Evolutionary conservation across 2,888 invertebrate genomes (phyloP).

Genomic region (Nowickia ferox): DNA sequence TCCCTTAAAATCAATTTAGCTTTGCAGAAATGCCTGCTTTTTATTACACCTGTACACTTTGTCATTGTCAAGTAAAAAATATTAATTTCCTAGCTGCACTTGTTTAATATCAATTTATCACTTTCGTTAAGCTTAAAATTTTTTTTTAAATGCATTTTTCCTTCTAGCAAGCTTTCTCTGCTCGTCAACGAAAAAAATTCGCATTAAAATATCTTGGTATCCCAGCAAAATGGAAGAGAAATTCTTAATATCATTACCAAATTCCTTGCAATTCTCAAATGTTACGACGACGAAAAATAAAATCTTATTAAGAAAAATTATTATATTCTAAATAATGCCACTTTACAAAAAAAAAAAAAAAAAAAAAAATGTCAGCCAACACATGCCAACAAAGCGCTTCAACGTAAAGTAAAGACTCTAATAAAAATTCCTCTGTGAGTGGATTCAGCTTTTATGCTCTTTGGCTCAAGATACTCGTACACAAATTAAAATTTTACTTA

Average conservation of each 20-base stretch:
- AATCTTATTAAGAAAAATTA: neutral
- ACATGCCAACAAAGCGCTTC: neutral
- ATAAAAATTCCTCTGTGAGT: constrained; percentile 30
- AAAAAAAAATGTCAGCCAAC: constrained; percentile 10
- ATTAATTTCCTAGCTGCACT: neutral
- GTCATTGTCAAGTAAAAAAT: constrained; percentile 2
- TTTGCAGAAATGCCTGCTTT: neutral
- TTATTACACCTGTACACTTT: neutral
- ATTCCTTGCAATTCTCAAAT: neutral
- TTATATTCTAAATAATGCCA: constrained; percentile 32
- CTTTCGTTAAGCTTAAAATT: constrained; percentile 24
- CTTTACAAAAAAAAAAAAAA: no score
- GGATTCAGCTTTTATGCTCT: neutral
- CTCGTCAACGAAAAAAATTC: constrained; percentile 8
- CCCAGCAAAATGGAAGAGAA: neutral
- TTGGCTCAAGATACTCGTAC: neutral
- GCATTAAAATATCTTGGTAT: constrained; percentile 35
- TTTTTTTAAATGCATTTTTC: constrained; percentile 2
- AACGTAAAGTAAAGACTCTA: constrained; percentile 3
- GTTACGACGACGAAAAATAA: neutral
- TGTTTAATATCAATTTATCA: constrained; percentile 4
- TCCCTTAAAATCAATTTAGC: neutral
- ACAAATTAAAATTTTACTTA: neutral
- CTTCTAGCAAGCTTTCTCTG: neutral
- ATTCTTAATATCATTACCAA: constrained; percentile 4